Conservation (phyloP, 2,113 vertebrate genomes). For the Eclectus roratus region DNA sequence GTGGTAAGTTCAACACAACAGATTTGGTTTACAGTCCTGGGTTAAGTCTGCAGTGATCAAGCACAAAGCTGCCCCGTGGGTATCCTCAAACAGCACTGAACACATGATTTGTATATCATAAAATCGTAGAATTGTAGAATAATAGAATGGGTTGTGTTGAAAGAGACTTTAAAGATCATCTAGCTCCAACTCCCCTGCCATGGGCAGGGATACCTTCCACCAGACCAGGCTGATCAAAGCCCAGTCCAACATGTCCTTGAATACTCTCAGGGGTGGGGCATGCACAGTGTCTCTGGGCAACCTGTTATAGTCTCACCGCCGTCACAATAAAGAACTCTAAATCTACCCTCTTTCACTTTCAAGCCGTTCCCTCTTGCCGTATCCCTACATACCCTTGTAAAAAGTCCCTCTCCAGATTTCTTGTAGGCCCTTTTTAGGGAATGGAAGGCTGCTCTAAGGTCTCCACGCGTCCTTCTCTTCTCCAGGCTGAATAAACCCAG, state of each 20-base stretch:
- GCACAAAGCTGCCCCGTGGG: neutral
- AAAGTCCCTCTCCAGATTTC: neutral
- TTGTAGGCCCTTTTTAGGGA: neutral
- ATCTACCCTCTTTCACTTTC: neutral
- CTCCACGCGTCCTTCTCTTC: neutral
- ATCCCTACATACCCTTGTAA: neutral
- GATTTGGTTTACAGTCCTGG: neutral
- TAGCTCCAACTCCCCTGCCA: neutral
- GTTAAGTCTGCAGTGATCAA: neutral
- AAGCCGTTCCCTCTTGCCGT: neutral
- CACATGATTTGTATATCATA: neutral
- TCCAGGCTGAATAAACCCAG: neutral
- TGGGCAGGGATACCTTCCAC: neutral
- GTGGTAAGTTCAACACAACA: neutral
- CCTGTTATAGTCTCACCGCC: neutral
- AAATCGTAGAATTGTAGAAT: neutral
- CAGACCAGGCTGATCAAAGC: neutral
- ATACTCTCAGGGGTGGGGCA: neutral
- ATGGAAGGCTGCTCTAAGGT: neutral
- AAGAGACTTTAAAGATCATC: neutral
- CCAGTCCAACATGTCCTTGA: fast-evolving
- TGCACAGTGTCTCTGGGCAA: neutral
- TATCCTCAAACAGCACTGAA: neutral
- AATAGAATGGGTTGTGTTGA: neutral
- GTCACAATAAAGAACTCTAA: neutral